Conservation (phyloP, 2,888 invertebrate genomes). For the Phortica magna region DNA sequence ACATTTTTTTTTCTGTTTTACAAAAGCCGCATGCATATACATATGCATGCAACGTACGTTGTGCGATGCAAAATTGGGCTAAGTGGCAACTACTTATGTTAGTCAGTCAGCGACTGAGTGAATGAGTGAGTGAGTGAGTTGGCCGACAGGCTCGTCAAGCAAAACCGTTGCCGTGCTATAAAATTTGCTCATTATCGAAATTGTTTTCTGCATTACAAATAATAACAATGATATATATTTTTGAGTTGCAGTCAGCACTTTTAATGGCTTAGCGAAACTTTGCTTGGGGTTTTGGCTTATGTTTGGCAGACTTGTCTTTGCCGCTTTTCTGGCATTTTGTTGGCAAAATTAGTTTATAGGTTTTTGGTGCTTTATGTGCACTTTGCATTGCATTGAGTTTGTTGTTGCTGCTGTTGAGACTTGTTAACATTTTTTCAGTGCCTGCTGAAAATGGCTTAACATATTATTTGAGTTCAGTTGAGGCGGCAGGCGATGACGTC, state of each 20-base stretch:
- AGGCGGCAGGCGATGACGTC: neutral
- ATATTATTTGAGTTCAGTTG: slow-evolving; percentile 7
- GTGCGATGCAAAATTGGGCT: neutral
- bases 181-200: slow-evolving; percentile 30
- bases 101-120: neutral
- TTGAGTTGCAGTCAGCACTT: slow-evolving; percentile 8
- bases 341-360: slow-evolving; percentile 15
- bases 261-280: slow-evolving; percentile 20
- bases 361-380: slow-evolving; percentile 14
- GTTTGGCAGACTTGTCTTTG: neutral
- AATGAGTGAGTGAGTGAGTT: neutral
- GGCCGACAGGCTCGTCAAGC: neutral
- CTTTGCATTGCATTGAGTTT: slow-evolving; percentile 12
- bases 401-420: neutral
- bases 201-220: slow-evolving; percentile 18
- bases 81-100: slow-evolving; percentile 22
- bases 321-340: neutral
- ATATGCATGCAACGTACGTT: slow-evolving; percentile 2
- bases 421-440: neutral
- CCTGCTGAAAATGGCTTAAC: slow-evolving; percentile 3
- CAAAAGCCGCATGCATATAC: slow-evolving; percentile 14
- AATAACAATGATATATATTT: slow-evolving; percentile 4
- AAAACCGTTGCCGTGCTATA: neutral
- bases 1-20: neutral
- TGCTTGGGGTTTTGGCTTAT: neutral